These are phyloP conservation scores for Drosophila elegans DNA, from an alignment of 1,140 invertebrate species.

Conservation along the genomic window DNA sequence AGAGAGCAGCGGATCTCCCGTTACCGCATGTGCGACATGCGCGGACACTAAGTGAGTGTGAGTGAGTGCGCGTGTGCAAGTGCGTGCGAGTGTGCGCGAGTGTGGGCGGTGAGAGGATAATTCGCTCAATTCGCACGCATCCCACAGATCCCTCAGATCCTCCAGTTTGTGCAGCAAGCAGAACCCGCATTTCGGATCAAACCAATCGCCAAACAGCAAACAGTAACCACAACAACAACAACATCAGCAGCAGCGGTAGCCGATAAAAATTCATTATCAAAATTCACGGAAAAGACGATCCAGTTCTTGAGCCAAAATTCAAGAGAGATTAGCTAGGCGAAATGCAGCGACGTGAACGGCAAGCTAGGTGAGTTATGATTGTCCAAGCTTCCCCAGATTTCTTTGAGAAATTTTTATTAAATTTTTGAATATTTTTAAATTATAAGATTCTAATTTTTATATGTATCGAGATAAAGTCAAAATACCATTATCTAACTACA, in stretches of 20 bases:
- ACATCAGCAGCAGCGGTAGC: constrained; percentile 20
- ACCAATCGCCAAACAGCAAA: constrained; percentile 35
- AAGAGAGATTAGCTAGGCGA: constrained; percentile 49
- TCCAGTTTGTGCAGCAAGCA: constrained; percentile 5
- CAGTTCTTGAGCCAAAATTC: constrained; percentile 61
- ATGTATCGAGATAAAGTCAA: too few relatives aligned
- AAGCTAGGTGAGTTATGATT: constrained; percentile 67
- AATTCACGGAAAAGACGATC: constrained; percentile 65
- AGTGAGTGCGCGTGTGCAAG: constrained; percentile 36
- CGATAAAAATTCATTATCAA: constrained; percentile 54
- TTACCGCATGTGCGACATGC: constrained; percentile 72
- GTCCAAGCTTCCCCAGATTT: not conserved
- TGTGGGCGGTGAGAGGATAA: constrained; percentile 22
- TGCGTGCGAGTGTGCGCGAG: constrained; percentile 28
- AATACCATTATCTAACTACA: too few relatives aligned
- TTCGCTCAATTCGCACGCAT: constrained; percentile 34
- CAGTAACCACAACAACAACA: not conserved
- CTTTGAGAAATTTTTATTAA: not conserved
- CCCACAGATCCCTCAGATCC: constrained; percentile 28
- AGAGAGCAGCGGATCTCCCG: constrained; percentile 17
- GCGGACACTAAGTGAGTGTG: constrained; percentile 57
- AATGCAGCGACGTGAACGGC: constrained; percentile 75
- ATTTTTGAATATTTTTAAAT: too few relatives aligned
- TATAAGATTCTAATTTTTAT: too few relatives aligned
- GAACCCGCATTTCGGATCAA: constrained; percentile 44